These are phyloP conservation scores for Enchytraeus crypticus DNA, from an alignment of 2,888 invertebrate species.

Conservation along the genomic window DNA sequence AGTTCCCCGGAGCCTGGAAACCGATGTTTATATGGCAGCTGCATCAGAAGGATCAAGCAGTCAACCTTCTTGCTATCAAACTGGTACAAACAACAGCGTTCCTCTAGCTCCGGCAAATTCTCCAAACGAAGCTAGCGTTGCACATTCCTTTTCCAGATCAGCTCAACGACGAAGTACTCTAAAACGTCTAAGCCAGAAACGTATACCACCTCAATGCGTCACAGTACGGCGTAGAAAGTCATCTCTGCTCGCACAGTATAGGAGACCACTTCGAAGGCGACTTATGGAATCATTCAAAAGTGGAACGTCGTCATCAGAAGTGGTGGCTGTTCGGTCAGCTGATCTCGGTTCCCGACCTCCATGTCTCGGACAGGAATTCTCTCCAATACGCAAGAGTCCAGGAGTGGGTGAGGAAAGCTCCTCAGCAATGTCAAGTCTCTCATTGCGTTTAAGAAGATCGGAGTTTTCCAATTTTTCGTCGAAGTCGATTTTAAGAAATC, in stretches of 20 bases:
- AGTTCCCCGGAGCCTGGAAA: background rate
- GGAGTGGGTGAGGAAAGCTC: background rate
- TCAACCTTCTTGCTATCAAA: constrained; percentile 5
- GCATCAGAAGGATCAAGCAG: constrained; percentile 5
- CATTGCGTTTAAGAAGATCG: too few relatives aligned
- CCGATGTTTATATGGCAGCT: background rate
- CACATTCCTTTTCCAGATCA: background rate
- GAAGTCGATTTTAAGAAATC: too few relatives aligned
- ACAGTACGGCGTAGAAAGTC: background rate
- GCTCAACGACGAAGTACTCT: background rate
- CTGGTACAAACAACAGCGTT: background rate
- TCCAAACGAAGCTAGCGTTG: background rate
- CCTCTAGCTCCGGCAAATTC: constrained; percentile 6
- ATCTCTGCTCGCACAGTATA: background rate
- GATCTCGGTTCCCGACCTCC: constrained; percentile 6
- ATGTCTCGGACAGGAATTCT: constrained; percentile 7
- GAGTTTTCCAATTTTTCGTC: too few relatives aligned
- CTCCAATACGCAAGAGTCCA: background rate
- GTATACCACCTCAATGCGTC: background rate
- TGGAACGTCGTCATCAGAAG: background rate
- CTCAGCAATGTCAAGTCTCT: background rate
- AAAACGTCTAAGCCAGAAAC: background rate
- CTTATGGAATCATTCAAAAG: background rate
- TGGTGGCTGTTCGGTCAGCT: too few relatives aligned
- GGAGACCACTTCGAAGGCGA: background rate